Conservation (phyloP, 2,888 invertebrate genomes). For the Platynereis dumerilii region DNA sequence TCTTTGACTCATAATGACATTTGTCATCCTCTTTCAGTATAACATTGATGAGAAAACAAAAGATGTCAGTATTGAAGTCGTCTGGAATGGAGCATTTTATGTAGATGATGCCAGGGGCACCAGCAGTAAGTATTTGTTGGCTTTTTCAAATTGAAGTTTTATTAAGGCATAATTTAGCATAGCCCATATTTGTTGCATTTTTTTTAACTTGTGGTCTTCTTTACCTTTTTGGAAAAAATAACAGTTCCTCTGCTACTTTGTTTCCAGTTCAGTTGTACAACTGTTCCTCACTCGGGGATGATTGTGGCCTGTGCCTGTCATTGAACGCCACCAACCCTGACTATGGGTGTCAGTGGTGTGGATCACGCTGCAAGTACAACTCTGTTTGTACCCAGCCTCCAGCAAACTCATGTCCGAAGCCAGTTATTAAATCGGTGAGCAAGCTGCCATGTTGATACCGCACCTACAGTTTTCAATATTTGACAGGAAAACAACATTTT, state of each 20-base stretch:
- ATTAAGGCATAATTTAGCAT: not conserved
- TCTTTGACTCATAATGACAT: no score
- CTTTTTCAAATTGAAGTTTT: not conserved
- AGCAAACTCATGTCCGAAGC: slow-evolving; percentile 7
- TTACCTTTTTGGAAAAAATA: not conserved
- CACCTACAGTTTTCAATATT: no score
- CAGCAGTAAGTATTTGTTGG: slow-evolving; percentile 21
- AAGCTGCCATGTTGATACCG: no score
- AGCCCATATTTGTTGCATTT: not conserved
- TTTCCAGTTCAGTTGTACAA: slow-evolving; percentile 85
- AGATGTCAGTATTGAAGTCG: slow-evolving; percentile 30
- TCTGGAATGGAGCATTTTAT: slow-evolving; percentile 30
- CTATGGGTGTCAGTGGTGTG: slow-evolving; percentile 96
- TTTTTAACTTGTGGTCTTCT: not conserved
- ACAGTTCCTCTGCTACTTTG: not conserved
- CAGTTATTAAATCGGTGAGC: slow-evolving; percentile 10
- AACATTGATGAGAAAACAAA: slow-evolving; percentile 22
- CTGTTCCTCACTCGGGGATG: slow-evolving; percentile 93
- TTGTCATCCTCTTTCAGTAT: slow-evolving; percentile 28
- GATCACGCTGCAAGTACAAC: slow-evolving; percentile 49
- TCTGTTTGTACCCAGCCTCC: not conserved
- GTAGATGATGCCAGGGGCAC: slow-evolving; percentile 33
- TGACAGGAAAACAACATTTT: no score
- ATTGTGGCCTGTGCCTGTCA: slow-evolving; percentile 95
- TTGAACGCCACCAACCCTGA: slow-evolving; percentile 70